Percentiles rank a stretch among this genome's conserved stretches.
Evolutionary conservation across 2,888 invertebrate species (phyloP).

Genomic region (Chrysolina americana): DNA sequence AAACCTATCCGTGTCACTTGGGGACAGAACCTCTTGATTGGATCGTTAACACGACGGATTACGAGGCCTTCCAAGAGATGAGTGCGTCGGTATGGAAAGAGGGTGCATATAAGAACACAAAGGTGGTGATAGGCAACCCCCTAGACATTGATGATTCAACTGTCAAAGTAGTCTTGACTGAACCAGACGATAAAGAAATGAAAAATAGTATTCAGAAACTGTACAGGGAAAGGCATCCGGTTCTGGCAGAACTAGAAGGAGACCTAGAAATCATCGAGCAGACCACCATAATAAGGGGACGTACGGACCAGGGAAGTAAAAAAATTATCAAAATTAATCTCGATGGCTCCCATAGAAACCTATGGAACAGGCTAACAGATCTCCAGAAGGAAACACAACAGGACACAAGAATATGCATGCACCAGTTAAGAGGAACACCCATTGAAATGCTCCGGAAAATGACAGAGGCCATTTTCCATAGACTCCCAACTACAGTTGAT

Average conservation of each 20-base stretch:
- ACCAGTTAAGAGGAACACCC: conserved; percentile 1
- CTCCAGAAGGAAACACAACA: neutral
- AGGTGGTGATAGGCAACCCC: neutral
- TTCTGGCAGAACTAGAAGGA: neutral
- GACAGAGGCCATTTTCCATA: conserved; percentile 13
- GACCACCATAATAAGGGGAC: neutral
- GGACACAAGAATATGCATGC: conserved; percentile 16
- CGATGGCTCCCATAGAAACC: neutral
- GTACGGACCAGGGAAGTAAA: too few relatives aligned
- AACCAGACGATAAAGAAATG: neutral
- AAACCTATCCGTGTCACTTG: neutral
- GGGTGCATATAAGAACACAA: neutral
- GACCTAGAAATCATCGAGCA: neutral
- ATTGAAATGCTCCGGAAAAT: neutral
- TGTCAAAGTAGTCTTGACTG: neutral
- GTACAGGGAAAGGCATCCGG: neutral
- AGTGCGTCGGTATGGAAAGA: neutral
- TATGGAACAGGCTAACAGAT: conserved; percentile 2
- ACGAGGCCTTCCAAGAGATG: neutral
- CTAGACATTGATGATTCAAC: neutral
- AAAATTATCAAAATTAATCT: too few relatives aligned
- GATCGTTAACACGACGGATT: neutral
- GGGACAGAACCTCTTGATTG: neutral
- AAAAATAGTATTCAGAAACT: neutral
- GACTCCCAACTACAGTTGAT: neutral